Percentiles rank a stretch among this genome's conserved stretches.
These are phyloP conservation scores for Botia kubotai DNA, from an alignment of 2,797 vertebrate genomes.

Conservation along the genomic window DNA sequence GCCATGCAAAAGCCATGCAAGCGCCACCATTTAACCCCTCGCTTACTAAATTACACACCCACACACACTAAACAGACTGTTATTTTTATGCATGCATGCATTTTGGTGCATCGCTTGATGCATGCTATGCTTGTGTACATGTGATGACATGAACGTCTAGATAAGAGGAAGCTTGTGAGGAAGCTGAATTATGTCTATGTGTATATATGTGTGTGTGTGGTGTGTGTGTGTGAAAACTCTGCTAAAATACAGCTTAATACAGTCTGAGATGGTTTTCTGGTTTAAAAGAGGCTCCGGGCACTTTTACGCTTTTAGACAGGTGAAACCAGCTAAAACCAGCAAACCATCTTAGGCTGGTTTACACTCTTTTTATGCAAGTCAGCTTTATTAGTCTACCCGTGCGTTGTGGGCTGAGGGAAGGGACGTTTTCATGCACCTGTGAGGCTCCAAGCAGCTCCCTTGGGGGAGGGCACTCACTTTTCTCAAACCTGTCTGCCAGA, in stretches of 20 bases:
- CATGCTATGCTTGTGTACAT: constrained; percentile 54
- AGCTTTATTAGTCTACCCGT: constrained; percentile 18
- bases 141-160: constrained; percentile 30
- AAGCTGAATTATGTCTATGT: not conserved
- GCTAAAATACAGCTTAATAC: not conserved
- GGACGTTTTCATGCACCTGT: constrained; percentile 75
- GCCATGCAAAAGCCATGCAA: constrained; percentile 54
- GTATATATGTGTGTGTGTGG: not conserved
- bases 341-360: not conserved
- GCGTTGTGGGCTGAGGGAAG: constrained; percentile 32
- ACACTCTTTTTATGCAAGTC: not conserved
- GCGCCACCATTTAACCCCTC: constrained; percentile 6
- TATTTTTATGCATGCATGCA: constrained; percentile 43
- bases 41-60: constrained; percentile 32
- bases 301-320: too few species aligned
- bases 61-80: constrained; percentile 39
- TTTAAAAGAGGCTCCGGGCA: too few species aligned
- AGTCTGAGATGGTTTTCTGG: not conserved
- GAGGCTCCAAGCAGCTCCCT: constrained; percentile 58
- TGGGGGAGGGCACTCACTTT: constrained; percentile 79
- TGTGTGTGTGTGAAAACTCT: not conserved
- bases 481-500: constrained; percentile 84
- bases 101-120: constrained; percentile 31
- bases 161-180: too few species aligned
- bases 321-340: not conserved